Evolutionary conservation across 2,888 invertebrate species (phyloP).

Genomic region (Cryptops parisi): DNA sequence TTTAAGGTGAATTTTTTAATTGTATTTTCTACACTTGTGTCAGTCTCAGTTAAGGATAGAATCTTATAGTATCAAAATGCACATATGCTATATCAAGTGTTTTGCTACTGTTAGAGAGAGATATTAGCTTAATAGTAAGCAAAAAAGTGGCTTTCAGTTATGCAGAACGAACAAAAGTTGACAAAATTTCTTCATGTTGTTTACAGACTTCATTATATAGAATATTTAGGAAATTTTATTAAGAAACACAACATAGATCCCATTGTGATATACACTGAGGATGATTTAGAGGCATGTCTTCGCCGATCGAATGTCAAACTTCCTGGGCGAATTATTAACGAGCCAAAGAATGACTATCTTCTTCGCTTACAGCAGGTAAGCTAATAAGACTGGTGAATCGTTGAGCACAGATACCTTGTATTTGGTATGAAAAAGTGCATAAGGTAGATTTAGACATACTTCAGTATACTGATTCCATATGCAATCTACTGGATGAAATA

Average conservation of each 20-base stretch:
- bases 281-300: conserved; percentile 69
- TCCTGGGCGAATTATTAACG: conserved; percentile 64
- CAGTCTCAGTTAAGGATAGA: no score
- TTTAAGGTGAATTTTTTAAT: no score
- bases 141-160: not conserved
- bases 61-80: no score
- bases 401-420: conserved; percentile 1
- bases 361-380: conserved; percentile 32
- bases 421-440: no score
- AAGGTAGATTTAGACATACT: no score
- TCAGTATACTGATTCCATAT: no score
- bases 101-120: no score
- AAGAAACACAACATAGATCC: conserved; percentile 58
- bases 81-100: no score
- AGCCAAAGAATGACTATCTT: conserved; percentile 69
- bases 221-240: conserved; percentile 67
- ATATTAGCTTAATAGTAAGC: not conserved
- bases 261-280: conserved; percentile 54
- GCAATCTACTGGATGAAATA: no score
- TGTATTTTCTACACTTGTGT: no score
- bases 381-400: not conserved
- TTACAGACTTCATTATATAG: conserved; percentile 75
- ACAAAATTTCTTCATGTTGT: not conserved
- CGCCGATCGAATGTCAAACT: conserved; percentile 54
- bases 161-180: not conserved